Evolutionary conservation across 2,888 invertebrate species (phyloP).

Genomic region (Alcis repandata): DNA sequence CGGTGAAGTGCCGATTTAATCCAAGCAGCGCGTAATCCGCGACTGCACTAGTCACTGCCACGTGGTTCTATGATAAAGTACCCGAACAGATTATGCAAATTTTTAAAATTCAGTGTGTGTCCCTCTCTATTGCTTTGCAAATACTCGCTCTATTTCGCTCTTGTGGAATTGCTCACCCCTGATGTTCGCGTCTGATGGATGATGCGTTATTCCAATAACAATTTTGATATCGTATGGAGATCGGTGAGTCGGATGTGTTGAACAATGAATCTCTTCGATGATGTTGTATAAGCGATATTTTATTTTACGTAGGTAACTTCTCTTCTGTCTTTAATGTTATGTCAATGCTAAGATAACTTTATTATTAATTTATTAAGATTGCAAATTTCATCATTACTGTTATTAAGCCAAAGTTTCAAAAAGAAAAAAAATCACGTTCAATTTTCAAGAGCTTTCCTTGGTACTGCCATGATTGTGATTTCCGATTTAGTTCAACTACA

Average conservation of each 20-base stretch:
- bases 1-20: conserved; percentile 76
- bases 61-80: conserved; percentile 87
- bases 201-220: conserved; percentile 86
- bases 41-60: conserved; percentile 86
- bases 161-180: conserved; percentile 73
- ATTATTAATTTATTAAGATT: no score
- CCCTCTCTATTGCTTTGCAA: conserved; percentile 60
- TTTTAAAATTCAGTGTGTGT: conserved; percentile 76
- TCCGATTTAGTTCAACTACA: no score
- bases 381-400: no score
- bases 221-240: conserved; percentile 83
- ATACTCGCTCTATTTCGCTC: conserved; percentile 61
- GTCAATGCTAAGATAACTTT: no score
- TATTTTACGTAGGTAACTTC: background rate
- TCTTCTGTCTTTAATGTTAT: no score
- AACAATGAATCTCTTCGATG: conserved; percentile 37
- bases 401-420: no score
- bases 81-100: conserved; percentile 86
- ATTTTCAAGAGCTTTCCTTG: background rate
- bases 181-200: conserved; percentile 83
- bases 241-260: conserved; percentile 71
- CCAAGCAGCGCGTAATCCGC: conserved; percentile 78
- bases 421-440: no score
- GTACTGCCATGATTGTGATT: no score
- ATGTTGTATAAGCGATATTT: conserved; percentile 1